These are phyloP conservation scores for Spheniscus mendiculus DNA, from an alignment of 2,113 vertebrate species.

Conservation along the genomic window DNA sequence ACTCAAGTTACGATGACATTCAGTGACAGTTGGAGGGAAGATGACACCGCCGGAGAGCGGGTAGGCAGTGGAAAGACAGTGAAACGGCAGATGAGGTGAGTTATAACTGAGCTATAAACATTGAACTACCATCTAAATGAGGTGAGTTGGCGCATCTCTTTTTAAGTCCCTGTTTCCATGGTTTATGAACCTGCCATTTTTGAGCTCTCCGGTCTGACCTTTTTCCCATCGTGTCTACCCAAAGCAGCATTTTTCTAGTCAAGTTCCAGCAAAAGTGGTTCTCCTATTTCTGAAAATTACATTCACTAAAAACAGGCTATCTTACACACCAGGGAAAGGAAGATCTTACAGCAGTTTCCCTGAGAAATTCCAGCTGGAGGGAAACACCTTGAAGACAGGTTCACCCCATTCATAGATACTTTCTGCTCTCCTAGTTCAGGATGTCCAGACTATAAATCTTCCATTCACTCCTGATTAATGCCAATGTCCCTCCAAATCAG, in stretches of 20 bases:
- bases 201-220: not conserved
- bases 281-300: not conserved
- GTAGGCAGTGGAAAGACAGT: not conserved
- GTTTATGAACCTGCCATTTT: not conserved
- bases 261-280: not conserved
- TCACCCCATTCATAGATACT: not conserved
- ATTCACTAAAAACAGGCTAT: not conserved
- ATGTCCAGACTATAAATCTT: not conserved
- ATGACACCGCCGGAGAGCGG: not conserved
- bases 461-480: not conserved
- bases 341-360: not conserved
- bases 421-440: not conserved
- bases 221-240: not conserved
- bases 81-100: not conserved
- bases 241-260: not conserved
- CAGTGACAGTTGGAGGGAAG: not conserved
- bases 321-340: not conserved
- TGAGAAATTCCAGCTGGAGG: not conserved
- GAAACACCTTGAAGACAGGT: not conserved
- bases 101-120: not conserved
- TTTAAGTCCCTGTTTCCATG: not conserved
- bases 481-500: not conserved
- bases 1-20: rapidly evolving
- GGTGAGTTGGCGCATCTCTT: not conserved
- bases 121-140: not conserved